These are phyloP conservation scores for Tokudaia tokunoshimensis DNA, from an alignment of 2,797 vertebrate species.

Conservation along the genomic window DNA sequence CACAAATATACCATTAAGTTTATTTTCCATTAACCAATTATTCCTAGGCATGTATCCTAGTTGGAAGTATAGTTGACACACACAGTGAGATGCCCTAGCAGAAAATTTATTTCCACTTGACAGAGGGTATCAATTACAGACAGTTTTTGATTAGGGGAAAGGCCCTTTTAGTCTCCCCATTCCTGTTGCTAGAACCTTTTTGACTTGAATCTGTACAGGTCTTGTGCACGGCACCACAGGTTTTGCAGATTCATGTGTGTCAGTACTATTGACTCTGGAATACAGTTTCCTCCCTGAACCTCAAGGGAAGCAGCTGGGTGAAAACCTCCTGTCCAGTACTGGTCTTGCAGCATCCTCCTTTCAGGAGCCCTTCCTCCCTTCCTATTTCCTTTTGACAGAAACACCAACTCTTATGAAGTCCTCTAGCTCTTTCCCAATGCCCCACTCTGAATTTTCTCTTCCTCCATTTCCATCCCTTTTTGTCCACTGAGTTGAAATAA, in stretches of 20 bases:
- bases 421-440: neutral
- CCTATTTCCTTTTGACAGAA: no score
- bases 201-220: neutral
- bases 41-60: neutral
- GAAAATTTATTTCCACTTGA: neutral
- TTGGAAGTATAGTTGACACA: neutral
- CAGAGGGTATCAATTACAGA: neutral
- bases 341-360: neutral
- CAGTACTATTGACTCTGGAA: neutral
- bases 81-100: no score
- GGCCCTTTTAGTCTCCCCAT: neutral
- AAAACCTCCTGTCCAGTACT: neutral
- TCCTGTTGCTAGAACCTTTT: neutral
- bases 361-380: neutral
- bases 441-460: neutral
- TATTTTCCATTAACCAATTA: neutral
- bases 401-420: neutral
- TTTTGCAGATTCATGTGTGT: neutral
- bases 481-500: neutral
- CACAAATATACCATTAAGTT: neutral
- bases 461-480: neutral
- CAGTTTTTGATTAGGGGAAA: no score
- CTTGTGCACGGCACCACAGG: neutral
- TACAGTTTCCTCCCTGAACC: neutral
- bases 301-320: neutral